A percentile compares a stretch with the other conserved stretches of the same genome.
These are phyloP conservation scores for Cerastis rubricosa DNA, from an alignment of 2,888 invertebrate species.

Conservation along the genomic window DNA sequence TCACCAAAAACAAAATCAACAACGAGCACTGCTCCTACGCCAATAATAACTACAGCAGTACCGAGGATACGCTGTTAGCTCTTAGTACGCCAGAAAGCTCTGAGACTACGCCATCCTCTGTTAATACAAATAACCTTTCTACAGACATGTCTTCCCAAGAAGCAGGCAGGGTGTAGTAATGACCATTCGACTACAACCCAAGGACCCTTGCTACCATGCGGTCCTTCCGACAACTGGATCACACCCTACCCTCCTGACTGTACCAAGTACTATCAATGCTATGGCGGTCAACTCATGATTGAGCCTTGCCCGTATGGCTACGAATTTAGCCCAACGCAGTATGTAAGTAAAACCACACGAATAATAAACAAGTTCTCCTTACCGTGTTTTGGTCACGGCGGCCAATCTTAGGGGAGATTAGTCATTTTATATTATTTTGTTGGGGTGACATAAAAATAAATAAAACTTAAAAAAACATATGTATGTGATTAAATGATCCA, in stretches of 20 bases:
- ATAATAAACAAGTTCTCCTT: no score
- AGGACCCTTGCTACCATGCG: background rate
- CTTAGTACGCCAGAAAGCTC: no score
- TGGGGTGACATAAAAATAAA: no score
- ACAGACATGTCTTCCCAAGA: background rate
- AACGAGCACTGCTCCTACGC: background rate
- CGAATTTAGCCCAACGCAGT: constrained; percentile 2
- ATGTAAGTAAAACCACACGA: constrained; percentile 6
- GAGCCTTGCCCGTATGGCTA: background rate
- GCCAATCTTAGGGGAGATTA: no score
- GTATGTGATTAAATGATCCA: no score
- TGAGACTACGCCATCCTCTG: no score
- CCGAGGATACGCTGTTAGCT: no score
- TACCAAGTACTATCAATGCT: background rate
- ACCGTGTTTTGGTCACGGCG: no score
- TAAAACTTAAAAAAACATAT: no score
- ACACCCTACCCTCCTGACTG: background rate
- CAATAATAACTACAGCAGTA: background rate
- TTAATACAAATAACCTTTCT: background rate
- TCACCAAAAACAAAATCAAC: background rate
- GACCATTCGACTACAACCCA: background rate
- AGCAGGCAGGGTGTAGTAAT: background rate
- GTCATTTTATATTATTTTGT: no score
- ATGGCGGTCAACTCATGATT: background rate
- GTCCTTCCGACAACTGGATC: background rate